Evolutionary conservation across 2,888 invertebrate genomes (phyloP), one percentile per base, ranked within the genome.

Genomic region (Thecocarcelia acutangulata): DNA sequence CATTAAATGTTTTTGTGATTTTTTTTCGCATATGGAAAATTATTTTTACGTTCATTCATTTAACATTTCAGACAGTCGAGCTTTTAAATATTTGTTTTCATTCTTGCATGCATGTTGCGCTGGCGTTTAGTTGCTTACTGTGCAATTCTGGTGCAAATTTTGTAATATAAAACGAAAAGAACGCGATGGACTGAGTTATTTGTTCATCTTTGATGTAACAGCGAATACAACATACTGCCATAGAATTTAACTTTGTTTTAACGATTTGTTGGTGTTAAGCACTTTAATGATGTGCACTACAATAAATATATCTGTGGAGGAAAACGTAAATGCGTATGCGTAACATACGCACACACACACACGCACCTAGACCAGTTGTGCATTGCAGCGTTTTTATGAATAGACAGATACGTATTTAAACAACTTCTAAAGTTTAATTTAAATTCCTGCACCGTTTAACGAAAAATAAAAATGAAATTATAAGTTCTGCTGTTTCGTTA

Each of bases 371-470:
- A 42, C n/a, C 17, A 46, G 1, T 28, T 19, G 3, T 1, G 12
- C 15, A 17, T 9, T 17, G 12, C 33, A 17, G 33, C 9, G 8
- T 9, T 33, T 33, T 33, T 33, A 9, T 9, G 33, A 33, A 12
- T 56, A 19, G 8, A 17, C 17, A 17, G 17, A 13, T 50, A n/a
- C n/a, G n/a, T n/a, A 52, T 52, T 52, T 13, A 61, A 52, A 75
- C 64, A 61, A 77, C 73, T 69, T 37, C 56, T 15, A 58, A 54
- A 74, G 50, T 59, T 63, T 77, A 81, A 69, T 81, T 81, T 58
- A 40, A 81, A 81, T 77, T 74, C 77, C 68, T 46, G 63, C 21
- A 52, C 66, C 42, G 68, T 68, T 76, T 80, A 8, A 19, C 11
- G 54, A 9, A 13, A 56, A 59, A 59, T 42, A 59, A 72, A 58